Conservation (phyloP, 2,113 vertebrate species). For the Phalacrocorax pelagicus region DNA sequence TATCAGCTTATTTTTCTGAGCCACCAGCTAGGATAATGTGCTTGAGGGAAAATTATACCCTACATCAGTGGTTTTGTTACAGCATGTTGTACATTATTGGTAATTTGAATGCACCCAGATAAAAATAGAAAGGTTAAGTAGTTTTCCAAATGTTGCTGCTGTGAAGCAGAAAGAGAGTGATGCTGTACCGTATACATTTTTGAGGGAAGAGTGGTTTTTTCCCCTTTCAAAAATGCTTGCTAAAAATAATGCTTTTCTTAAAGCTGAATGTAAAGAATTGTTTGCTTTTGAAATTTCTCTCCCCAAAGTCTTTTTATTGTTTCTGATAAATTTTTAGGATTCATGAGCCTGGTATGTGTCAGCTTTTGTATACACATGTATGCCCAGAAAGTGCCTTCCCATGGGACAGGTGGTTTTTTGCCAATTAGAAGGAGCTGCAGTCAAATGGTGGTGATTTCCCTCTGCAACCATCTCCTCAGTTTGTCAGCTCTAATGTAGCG, state of each 20-base stretch:
- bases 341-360: background rate
- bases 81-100: conserved; percentile 64
- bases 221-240: background rate
- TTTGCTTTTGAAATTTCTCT: background rate
- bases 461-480: background rate
- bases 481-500: background rate
- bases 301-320: too few species aligned
- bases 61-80: conserved; percentile 66
- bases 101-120: conserved; percentile 66
- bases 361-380: background rate
- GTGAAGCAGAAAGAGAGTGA: conserved; percentile 36
- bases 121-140: conserved; percentile 72
- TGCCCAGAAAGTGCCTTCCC: background rate
- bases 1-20: conserved; percentile 68
- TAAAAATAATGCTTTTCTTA: background rate
- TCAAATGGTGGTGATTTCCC: background rate
- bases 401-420: background rate
- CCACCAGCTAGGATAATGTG: conserved; percentile 65
- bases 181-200: background rate
- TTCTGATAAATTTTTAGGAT: background rate
- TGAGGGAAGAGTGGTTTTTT: background rate
- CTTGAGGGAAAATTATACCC: conserved; percentile 72
- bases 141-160: conserved; percentile 55
- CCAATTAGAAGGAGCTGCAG: background rate
- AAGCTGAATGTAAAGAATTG: background rate